These are phyloP conservation scores for Uloborus plumipes DNA, from an alignment of 2,888 invertebrate genomes.

Conservation along the genomic window DNA sequence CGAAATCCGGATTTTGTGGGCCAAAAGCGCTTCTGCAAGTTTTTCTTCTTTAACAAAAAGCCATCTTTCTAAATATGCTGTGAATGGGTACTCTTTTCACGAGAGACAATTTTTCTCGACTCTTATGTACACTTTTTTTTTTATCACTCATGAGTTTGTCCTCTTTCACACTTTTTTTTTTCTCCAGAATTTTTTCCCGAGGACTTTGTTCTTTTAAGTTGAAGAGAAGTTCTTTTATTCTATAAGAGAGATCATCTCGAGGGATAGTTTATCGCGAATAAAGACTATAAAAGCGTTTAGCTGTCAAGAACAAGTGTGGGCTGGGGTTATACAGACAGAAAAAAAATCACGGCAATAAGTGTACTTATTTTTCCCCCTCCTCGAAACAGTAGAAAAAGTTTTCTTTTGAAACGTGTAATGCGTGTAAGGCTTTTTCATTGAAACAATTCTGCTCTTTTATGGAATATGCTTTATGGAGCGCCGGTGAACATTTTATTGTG, in stretches of 20 bases:
- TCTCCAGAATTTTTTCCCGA: background rate
- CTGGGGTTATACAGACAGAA: conserved; percentile 33
- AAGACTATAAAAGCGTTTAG: conserved; percentile 59
- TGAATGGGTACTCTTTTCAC: conserved; percentile 43
- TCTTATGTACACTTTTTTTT: conserved; percentile 4
- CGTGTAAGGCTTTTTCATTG: no score
- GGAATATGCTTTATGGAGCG: background rate
- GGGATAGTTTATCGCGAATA: conserved; percentile 55
- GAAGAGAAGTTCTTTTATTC: conserved; percentile 58
- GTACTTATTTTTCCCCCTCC: conserved; percentile 5
- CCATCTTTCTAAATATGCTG: conserved; percentile 44
- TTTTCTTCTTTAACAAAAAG: conserved; percentile 22
- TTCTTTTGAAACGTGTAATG: no score
- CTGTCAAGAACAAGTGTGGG: conserved; percentile 60
- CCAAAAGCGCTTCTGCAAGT: conserved; percentile 14
- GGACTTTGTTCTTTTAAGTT: conserved; percentile 32
- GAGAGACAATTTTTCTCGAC: conserved; percentile 17
- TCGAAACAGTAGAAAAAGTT: background rate
- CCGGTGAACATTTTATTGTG: conserved; percentile 23
- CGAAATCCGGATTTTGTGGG: background rate
- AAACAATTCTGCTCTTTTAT: background rate
- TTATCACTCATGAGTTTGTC: conserved; percentile 2
- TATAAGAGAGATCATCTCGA: background rate
- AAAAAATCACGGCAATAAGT: conserved; percentile 52
- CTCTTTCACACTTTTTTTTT: conserved; percentile 8